Percentiles rank a stretch among this genome's conserved stretches.
phyloP scores from a whole-genome alignment of 2,113 vertebrate genomes.

The Himantopus leucocephalus region DNA sequence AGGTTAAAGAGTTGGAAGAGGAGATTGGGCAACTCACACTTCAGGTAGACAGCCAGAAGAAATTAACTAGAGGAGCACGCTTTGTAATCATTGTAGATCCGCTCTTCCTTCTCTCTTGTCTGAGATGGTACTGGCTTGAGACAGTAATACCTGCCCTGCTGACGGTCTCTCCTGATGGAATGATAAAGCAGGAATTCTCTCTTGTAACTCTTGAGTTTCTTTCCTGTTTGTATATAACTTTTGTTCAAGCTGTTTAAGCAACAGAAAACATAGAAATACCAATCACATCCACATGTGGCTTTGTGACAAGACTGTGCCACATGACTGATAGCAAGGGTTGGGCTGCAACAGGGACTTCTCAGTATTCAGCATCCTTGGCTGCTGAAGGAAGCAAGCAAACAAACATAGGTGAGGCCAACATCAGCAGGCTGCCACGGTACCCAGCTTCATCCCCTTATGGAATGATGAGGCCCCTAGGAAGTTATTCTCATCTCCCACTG shows the following conservation, averaged over 20 bases:
- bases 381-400: neutral
- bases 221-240: neutral
- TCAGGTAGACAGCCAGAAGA: constrained; percentile 67
- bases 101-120: neutral
- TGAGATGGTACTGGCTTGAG: neutral
- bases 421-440: neutral
- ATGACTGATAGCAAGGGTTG: neutral
- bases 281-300: neutral
- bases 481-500: neutral
- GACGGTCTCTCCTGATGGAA: neutral
- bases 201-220: neutral
- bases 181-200: neutral
- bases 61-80: neutral
- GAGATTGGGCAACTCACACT: constrained; percentile 68
- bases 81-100: neutral
- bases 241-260: neutral
- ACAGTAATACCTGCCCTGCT: neutral
- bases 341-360: neutral
- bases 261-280: neutral
- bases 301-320: neutral
- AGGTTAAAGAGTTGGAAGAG: constrained; percentile 77
- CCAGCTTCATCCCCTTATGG: neutral
- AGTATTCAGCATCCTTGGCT: neutral
- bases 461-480: neutral
- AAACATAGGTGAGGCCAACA: neutral